Percentiles rank a stretch among this genome's conserved stretches.
phyloP scores from a whole-genome alignment of 2,888 invertebrate genomes.

The Ctena decussata region DNA sequence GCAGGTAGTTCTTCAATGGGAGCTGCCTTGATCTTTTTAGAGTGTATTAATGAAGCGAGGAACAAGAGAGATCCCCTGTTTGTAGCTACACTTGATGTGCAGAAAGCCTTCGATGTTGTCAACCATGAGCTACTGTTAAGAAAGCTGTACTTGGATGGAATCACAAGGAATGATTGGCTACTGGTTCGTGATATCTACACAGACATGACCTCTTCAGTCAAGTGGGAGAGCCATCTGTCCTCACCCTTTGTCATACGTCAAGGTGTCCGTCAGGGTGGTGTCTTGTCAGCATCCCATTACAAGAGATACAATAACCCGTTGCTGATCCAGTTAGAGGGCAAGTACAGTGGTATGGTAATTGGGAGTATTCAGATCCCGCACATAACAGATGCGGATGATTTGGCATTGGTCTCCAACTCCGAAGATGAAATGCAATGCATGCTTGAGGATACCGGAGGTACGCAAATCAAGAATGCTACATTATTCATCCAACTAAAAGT shows the following conservation, averaged over 20 bases:
- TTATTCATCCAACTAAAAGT: neutral
- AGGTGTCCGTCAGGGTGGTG: neutral
- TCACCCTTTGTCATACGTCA: neutral
- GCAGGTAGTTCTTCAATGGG: neutral
- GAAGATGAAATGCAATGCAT: neutral
- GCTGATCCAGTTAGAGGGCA: neutral
- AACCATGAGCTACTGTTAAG: neutral
- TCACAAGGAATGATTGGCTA: neutral
- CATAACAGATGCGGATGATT: neutral
- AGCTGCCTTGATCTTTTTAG: neutral
- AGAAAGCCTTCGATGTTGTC: neutral
- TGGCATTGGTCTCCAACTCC: neutral
- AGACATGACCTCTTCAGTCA: neutral
- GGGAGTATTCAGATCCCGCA: neutral
- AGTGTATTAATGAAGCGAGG: neutral
- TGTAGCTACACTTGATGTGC: neutral
- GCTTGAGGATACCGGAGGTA: neutral
- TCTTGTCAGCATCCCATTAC: neutral
- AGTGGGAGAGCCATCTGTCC: neutral
- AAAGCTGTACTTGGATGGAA: neutral
- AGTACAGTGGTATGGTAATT: neutral
- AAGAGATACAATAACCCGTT: neutral
- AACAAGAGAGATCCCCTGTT: neutral
- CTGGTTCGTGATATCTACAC: neutral
- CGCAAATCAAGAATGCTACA: neutral